Evolutionary conservation across 2,888 invertebrate genomes (phyloP), one percentile per base, ranked within the genome.

Genomic region (Aphidoletes aphidimyza): DNA sequence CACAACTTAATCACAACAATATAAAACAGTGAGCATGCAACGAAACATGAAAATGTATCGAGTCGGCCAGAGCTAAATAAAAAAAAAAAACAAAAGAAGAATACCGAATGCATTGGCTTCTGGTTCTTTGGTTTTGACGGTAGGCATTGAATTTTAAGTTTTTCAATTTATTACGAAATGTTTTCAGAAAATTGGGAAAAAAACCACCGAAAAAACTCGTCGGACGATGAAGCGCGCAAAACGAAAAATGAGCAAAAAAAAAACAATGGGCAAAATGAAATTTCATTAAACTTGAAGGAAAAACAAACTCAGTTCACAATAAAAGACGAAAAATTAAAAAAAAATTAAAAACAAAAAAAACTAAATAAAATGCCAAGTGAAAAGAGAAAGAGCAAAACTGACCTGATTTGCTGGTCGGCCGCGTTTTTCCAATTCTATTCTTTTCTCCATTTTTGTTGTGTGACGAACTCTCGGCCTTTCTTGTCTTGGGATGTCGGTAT

Each of bases 381-480:
- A 30, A 69, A 69, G 30, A 17, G 30, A 83, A 45, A 45, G 45
- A 42, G 14, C n/a, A 69, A 59, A 19, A 90, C 93, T 94, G 93
- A 98, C 98, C 93, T 97, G 95, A 90, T 94, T 94, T 88, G 97
- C 95, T 90, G 94, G 94, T 90, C 95, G 94, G 91, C 97, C 98
- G 89, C 98, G 93, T 92, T 96, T 95, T 92, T 98, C 98, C 90
- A 98, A 92, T 89, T 95, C 95, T 93, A 98, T 95, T 91, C 98
- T 94, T 91, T 97, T 97, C 92, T 97, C 97, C 97, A 98, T 98
- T 84, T 49, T 84, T 49, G 42, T n/a, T 42, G 34, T 69, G 69
- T 69, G 69, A 14, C n/a, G 69, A 69, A 69, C 3, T 42, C 14
- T 69, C 69, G 26, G 69, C 30, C 19, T 69, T 69, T n/a, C n/a